Base-by-base conservation (phyloP, 2,888 invertebrate species). In the Acronicta alni region DNA sequence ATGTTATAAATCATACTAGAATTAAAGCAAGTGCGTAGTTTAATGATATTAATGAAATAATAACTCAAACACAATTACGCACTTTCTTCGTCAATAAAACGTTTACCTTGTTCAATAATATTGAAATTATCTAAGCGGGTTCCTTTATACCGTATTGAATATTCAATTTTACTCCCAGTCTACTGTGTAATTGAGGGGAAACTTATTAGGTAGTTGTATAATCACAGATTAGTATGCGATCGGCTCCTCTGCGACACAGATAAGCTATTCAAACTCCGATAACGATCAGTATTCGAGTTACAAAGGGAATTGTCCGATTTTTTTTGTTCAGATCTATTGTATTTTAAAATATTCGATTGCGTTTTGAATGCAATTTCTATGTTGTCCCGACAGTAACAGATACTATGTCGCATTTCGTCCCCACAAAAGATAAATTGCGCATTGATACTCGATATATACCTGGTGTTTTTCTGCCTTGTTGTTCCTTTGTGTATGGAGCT, bases 281-380 rank as follows among this genome's bases (percentile, higher is more conserved):
- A 93, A 92, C 89, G 86, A 94, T 94, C 94, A 78, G 89, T 89
- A 91, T 92, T 93, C 91, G 87, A 80, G 89, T 90, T 90, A 87
- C 93, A 85, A 73, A 83, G 80, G 80, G 89, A 90, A 93, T 93
- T 91, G 92, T 93, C 83, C 86, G 85, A 76, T 80, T 66, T 79
- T 87, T 86, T 89, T 92, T 89, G 81, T 86, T 71, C 70, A 77
- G 69, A 72, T 78, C 76, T 74, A 85, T 86, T 88, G 87, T 86
- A 77, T 77, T 76, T 72, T 75, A 88, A 74, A 88, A 89, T 85
- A 92, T 94, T 86, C 91, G 86, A 92, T 92, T 92, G 90, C 91
- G 85, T 91, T 93, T 90, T 87, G 87, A 82, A 73, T 85, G 86
- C 89, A 89, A 91, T 92, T 89, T 84, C 80, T 81, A 82, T 78